These are phyloP conservation scores for Zaprionus ornatus DNA, from an alignment of 1,140 invertebrate genomes.

Conservation along the genomic window DNA sequence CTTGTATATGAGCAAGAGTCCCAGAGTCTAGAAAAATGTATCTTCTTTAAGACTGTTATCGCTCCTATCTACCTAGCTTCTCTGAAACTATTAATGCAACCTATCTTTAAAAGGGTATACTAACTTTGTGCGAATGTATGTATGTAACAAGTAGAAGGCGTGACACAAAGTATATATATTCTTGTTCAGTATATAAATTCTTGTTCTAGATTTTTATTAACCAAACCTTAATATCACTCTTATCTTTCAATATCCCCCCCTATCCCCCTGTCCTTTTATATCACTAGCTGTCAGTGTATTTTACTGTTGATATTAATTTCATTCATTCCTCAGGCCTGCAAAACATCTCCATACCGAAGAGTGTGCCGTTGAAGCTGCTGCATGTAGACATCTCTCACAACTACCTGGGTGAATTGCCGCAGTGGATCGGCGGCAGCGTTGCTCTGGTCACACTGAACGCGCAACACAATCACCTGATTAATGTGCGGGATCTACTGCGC, in stretches of 20 bases:
- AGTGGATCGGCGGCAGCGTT: constrained; percentile 91
- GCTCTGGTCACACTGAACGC: constrained; percentile 89
- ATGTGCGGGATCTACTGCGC: constrained; percentile 89
- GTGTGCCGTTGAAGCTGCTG: constrained; percentile 87
- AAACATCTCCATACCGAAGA: constrained; percentile 59
- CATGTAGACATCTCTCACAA: constrained; percentile 92
- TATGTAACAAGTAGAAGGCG: not conserved
- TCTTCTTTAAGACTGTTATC: too few species aligned
- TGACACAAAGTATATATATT: not conserved
- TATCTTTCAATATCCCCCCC: too few species aligned
- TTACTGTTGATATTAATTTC: not conserved
- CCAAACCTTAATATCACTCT: too few species aligned
- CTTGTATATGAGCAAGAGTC: not conserved
- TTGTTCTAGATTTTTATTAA: too few species aligned
- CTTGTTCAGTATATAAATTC: not conserved
- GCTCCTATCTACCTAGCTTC: too few species aligned
- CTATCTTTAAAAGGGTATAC: too few species aligned
- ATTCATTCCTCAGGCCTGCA: constrained; percentile 76
- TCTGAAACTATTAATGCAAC: too few species aligned
- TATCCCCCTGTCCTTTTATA: too few species aligned
- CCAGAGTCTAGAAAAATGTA: too few species aligned
- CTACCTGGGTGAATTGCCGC: constrained; percentile 89
- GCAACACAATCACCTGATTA: constrained; percentile 89
- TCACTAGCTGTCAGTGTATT: too few species aligned
- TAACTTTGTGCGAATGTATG: too few species aligned